Percentiles rank a stretch among this genome's conserved stretches.
Conservation (phyloP, 2,797 vertebrate species). For the Naso thynnoides region DNA sequence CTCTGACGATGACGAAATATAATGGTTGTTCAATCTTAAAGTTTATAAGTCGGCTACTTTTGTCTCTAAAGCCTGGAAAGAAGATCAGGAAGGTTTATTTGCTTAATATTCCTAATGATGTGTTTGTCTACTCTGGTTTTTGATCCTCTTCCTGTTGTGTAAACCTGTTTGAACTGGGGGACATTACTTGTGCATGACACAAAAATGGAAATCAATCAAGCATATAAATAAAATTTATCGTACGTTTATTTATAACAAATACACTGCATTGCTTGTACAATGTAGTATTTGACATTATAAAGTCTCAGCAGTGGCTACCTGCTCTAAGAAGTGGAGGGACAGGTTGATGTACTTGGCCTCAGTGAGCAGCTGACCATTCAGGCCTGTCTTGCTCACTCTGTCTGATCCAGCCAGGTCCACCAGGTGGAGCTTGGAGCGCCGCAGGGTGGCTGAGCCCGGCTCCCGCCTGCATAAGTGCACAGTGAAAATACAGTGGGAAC, state of each 20-base stretch:
- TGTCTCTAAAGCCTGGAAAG: too few species aligned
- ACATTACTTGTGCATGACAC: too few species aligned
- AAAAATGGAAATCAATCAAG: not conserved
- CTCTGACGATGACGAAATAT: too few species aligned
- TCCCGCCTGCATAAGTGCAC: constrained; percentile 93
- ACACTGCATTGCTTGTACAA: not conserved
- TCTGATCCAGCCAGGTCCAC: constrained; percentile 98
- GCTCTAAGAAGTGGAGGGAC: constrained; percentile 95
- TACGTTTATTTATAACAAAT: not conserved
- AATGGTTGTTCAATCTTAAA: too few species aligned
- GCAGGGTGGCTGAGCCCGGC: constrained; percentile 89
- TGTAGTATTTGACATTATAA: not conserved
- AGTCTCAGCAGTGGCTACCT: constrained; percentile 83
- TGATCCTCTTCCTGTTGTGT: too few species aligned
- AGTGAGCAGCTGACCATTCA: constrained; percentile 91
- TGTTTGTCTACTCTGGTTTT: too few species aligned
- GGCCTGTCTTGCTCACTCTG: constrained; percentile 91
- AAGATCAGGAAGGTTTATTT: too few species aligned
- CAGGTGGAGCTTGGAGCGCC: constrained; percentile 93
- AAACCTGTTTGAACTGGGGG: too few species aligned
- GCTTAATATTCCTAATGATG: too few species aligned
- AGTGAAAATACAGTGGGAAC: constrained; percentile 98
- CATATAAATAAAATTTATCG: not conserved
- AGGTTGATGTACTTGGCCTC: constrained; percentile 99
- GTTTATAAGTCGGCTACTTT: too few species aligned